A percentile compares a stretch with the other conserved stretches of the same genome.
Evolutionary conservation across 2,113 vertebrate genomes (phyloP).

Genomic region (Oreochromis aureus): DNA sequence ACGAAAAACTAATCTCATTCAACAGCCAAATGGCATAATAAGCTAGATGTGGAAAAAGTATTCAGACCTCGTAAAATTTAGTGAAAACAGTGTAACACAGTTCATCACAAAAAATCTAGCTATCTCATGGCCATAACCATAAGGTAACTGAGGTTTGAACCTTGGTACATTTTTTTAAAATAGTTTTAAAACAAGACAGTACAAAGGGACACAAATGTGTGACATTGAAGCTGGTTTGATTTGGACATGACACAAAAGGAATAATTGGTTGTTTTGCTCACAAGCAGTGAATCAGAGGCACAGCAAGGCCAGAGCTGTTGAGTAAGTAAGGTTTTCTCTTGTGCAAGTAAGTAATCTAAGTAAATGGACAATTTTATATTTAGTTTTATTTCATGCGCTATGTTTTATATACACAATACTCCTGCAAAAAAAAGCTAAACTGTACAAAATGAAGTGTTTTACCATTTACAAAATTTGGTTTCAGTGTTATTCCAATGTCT

Average conservation of each 20-base stretch:
- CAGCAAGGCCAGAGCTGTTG: background rate
- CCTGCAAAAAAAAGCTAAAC: background rate
- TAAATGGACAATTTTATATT: background rate
- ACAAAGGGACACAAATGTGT: background rate
- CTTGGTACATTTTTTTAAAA: background rate
- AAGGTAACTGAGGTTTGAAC: background rate
- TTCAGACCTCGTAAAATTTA: background rate
- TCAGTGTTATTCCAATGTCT: no score
- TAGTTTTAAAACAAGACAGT: background rate
- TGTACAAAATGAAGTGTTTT: background rate
- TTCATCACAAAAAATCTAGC: background rate
- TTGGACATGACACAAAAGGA: background rate
- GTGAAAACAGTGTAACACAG: background rate
- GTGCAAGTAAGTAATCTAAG: background rate
- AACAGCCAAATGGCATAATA: background rate
- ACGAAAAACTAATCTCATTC: accelerated
- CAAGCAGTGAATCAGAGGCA: background rate
- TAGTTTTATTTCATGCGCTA: background rate
- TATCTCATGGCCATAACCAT: background rate
- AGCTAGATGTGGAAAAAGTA: background rate
- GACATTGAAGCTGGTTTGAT: background rate
- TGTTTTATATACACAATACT: background rate
- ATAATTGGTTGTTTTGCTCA: background rate
- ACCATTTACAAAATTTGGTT: no score
- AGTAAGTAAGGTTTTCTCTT: background rate